A percentile compares a stretch with the other conserved stretches of the same genome.
phyloP scores from a whole-genome alignment of 2,797 vertebrate genomes.

The Hafferia zeledoni region DNA sequence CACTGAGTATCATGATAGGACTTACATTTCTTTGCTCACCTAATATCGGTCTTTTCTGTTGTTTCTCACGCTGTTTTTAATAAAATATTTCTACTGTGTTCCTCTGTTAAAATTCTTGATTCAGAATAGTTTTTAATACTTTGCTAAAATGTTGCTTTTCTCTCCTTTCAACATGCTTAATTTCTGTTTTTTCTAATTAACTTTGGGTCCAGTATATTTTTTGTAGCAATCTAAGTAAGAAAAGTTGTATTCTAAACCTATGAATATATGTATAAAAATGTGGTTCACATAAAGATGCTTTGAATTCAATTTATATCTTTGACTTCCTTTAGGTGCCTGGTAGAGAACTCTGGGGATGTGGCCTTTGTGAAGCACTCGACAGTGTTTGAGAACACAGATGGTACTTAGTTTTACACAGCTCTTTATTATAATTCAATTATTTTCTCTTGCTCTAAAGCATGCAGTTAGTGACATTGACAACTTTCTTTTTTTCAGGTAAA shows the following conservation, averaged over 20 bases:
- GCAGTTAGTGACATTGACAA: neutral
- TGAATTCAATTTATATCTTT: neutral
- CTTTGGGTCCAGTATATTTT: neutral
- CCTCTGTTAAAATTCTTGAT: neutral
- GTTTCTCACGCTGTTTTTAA: neutral
- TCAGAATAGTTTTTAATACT: neutral
- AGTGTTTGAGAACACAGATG: slow-evolving; percentile 89
- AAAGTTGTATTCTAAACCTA: neutral
- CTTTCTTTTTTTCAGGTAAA: slow-evolving; percentile 77
- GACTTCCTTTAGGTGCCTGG: slow-evolving; percentile 84
- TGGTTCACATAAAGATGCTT: neutral
- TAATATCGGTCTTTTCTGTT: neutral
- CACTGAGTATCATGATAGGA: neutral
- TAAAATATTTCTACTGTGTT: neutral
- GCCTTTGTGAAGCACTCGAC: slow-evolving; percentile 95
- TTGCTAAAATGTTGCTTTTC: neutral
- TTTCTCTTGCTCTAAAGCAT: neutral
- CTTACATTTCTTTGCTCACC: neutral
- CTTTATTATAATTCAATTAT: neutral
- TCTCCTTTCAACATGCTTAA: neutral
- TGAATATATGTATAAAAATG: neutral
- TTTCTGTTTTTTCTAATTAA: neutral
- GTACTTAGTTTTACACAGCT: slow-evolving; percentile 66
- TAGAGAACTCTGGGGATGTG: slow-evolving; percentile 83
- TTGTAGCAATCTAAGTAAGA: neutral